A percentile compares a stretch with the other conserved stretches of the same genome.
Evolutionary conservation across 2,113 vertebrate genomes (phyloP).

Genomic region (Rostratula benghalensis): DNA sequence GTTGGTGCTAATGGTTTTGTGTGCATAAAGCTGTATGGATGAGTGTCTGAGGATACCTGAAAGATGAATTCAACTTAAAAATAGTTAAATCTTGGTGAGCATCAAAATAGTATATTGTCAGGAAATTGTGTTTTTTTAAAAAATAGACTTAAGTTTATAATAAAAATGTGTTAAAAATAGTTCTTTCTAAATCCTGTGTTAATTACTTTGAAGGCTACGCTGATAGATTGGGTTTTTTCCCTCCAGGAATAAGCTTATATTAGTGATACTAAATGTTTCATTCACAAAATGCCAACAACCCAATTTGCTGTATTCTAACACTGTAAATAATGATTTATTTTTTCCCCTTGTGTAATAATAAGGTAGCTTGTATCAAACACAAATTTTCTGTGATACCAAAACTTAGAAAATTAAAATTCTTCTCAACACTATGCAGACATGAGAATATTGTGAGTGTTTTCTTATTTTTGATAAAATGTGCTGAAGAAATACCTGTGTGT

Average conservation of each 20-base stretch:
- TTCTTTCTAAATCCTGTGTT: neutral
- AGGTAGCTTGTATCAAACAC: neutral
- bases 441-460: neutral
- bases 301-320: neutral
- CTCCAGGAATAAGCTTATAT: neutral
- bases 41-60: neutral
- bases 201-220: neutral
- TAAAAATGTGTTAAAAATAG: neutral
- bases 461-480: neutral
- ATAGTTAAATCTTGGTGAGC: neutral
- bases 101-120: neutral
- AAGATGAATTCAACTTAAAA: neutral
- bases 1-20: neutral
- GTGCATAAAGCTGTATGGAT: neutral
- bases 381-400: neutral
- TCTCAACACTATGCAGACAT: neutral
- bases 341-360: neutral
- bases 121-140: neutral
- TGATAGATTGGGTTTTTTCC: neutral
- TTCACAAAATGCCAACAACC: neutral
- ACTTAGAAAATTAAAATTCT: neutral
- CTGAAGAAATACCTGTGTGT: neutral
- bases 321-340: neutral
- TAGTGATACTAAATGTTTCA: neutral
- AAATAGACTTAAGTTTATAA: neutral